Evolutionary conservation across 2,797 vertebrate genomes (phyloP), one percentile per base, ranked within the genome.

Genomic region (Ispidina picta): DNA sequence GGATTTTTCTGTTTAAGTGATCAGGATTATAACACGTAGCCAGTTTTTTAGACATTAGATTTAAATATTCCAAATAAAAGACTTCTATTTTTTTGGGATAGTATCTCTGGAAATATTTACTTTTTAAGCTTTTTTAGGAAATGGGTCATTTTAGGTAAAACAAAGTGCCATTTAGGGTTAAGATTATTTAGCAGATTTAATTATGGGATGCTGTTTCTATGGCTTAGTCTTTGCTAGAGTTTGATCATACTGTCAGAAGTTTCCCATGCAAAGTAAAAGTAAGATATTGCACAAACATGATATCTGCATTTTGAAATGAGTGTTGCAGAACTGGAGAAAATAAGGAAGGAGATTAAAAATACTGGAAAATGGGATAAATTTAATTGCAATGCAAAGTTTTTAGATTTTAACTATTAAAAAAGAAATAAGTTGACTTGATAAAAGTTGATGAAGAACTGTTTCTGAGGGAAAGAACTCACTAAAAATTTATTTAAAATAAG

Each of bases 1-100:
- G 28, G 62, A 35, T 76, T 86, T 82, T 82, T 91, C 85, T 91
- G 88, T 86, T 82, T 58, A 92, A 91, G 71, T 78, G 37, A 84
- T 94, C 71, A 90, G 21, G 16, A 46, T 71, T 86, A 76, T 70
- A 83, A 52, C 10, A 6, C 55, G 59, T 25, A 83, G 44, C 59
- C 76, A 83, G 54, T 72, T 94, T 72, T 94, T 58, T 80, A 80
- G 31, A 62, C 51, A 83, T 90, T 63, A 87, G 37, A 28, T 59
- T 77, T 23, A 87, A 88, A 1, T 29, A 33, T 58, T 71, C 55
- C 35, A 60, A 74, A 83, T 73, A 73, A 79, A 86, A 86, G 37
- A 15, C 56, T 93, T 94, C 69, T 29, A 63, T 83, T 93, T 91
- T 15, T 77, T 77, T 77, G 63, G 44, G 39, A 35, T 25, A 51